Conservation (phyloP, 2,888 invertebrate species). For the Erannis defoliaria region DNA sequence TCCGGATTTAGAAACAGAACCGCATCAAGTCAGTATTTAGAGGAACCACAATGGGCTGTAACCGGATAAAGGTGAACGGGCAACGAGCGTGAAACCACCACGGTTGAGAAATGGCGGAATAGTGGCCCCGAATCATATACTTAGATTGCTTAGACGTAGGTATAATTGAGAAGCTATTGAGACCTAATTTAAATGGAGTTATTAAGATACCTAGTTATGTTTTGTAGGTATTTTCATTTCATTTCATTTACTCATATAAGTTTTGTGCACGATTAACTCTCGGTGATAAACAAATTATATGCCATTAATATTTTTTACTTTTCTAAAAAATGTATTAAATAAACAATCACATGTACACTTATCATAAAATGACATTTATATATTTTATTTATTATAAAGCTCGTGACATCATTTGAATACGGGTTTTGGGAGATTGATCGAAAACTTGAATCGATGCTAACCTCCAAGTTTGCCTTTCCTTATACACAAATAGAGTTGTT, state of each 20-base stretch:
- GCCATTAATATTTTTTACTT: too few relatives aligned
- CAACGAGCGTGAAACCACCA: conserved; percentile 64
- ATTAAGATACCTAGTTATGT: too few relatives aligned
- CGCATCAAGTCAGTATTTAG: conserved; percentile 46
- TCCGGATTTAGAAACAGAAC: conserved; percentile 38
- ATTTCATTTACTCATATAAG: too few relatives aligned
- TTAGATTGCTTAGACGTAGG: neutral
- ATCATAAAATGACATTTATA: neutral
- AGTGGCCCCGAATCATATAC: conserved; percentile 50
- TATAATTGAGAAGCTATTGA: neutral
- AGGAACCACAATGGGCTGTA: conserved; percentile 53
- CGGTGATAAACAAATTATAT: too few relatives aligned
- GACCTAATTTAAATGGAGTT: too few relatives aligned
- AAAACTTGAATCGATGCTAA: neutral
- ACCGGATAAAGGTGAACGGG: conserved; percentile 59
- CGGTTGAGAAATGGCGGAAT: conserved; percentile 61
- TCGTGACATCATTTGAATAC: conserved; percentile 27
- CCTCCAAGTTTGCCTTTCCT: conserved; percentile 5
- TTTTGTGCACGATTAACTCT: too few relatives aligned
- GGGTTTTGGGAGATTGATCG: conserved; percentile 11
- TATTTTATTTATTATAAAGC: conserved; percentile 1
- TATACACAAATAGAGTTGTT: too few relatives aligned
- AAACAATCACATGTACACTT: too few relatives aligned
- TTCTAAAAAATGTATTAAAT: too few relatives aligned
- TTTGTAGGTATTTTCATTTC: too few relatives aligned